Base-by-base conservation (phyloP, 2,888 invertebrate genomes). In the Megamerina dolium region DNA sequence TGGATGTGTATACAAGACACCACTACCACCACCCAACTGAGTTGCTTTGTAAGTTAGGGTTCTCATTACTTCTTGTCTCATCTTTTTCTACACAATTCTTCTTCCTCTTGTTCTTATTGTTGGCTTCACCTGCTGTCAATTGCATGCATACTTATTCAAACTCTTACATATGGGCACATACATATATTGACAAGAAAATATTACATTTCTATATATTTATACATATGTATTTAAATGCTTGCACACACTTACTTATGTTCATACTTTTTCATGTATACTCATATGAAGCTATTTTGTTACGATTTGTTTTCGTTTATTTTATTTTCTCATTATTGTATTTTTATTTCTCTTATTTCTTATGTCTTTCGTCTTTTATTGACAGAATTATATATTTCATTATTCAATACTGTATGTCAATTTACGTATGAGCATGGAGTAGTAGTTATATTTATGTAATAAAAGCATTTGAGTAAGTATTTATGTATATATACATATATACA, bases 331-430 rank as follows among this genome's bases (percentile, higher is more conserved):
- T 5, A 14, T 9, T 31, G 16, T 8, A 23, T 23, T 23, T 10
- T 43, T 32, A 19, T 21, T 31, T 32, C 13, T 42, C n/a, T n/a
- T n/a, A n/a, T n/a, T 39, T 42, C 27, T 35, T 44, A 53, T 59
- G 53, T 57, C 54, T 58, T 56, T 60, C 59, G 55, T 53, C 60
- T 60, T 60, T 60, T 60, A 60, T 60, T 60, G 60, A 60, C 60
- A 59, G 59, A 59, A 54, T 61, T 61, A 60, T 60, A 60, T 56
- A 51, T 61, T 59, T n/a, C 59, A 60, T 59, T 59, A 60, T 60
- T 60, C 58, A 59, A 60, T 58, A 55, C n/a, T n/a, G n/a, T 56
- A 59, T 57, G 59, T 60, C 59, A 59, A 55, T 59, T 54, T 57
- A 52, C 60, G n/a, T n/a, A n/a, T n/a, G n/a, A n/a, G n/a, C n/a